Conservation (phyloP, 2,797 vertebrate genomes). For the Mycteria americana region DNA sequence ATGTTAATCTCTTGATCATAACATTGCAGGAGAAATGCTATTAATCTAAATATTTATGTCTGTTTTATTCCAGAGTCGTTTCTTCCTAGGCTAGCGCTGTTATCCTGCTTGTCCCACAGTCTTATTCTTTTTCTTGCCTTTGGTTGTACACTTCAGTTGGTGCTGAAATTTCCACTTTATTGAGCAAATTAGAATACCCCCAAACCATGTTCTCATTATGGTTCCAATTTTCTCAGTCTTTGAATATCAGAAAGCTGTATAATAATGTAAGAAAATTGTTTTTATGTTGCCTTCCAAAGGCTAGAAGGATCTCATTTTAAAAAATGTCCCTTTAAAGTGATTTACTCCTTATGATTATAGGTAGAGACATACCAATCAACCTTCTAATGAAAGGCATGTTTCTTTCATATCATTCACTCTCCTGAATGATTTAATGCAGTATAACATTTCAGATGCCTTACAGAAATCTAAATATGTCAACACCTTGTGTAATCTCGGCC, state of each 20-base stretch:
- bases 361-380: background rate
- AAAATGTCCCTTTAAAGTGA: background rate
- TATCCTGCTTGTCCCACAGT: background rate
- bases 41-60: background rate
- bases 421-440: background rate
- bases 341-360: background rate
- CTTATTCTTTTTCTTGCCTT: background rate
- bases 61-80: background rate
- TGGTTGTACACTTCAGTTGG: background rate
- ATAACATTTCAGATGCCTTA: background rate
- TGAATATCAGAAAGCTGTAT: background rate
- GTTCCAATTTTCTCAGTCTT: background rate
- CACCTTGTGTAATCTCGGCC: background rate
- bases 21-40: background rate
- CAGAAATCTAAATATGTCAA: conserved; percentile 6
- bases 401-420: background rate
- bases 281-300: background rate
- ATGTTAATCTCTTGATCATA: background rate
- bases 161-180: conserved; percentile 33
- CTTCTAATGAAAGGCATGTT: background rate
- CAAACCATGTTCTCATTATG: background rate
- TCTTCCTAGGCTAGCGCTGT: background rate
- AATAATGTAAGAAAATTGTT: background rate
- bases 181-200: conserved; percentile 3
- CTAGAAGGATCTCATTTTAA: background rate